Conservation (phyloP, 2,113 vertebrate species). For the Poeciliopsis occidentalis region DNA sequence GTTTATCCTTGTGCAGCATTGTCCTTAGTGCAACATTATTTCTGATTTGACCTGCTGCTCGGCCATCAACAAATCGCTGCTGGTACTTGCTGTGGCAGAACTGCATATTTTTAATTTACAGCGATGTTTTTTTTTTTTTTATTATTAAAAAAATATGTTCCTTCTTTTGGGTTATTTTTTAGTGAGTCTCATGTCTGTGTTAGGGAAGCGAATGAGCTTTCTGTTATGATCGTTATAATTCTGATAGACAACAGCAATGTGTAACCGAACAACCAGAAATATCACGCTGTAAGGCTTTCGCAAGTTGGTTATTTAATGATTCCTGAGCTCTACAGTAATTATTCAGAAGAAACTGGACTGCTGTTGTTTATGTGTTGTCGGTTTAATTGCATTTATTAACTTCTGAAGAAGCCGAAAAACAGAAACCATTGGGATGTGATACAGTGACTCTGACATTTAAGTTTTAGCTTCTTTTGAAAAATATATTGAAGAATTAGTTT, state of each 20-base stretch:
- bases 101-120: not conserved
- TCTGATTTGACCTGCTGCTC: not conserved
- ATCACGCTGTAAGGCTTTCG: conserved; percentile 4
- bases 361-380: conserved; percentile 1
- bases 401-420: not conserved
- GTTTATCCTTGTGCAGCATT: too few species aligned
- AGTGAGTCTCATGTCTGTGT: too few species aligned
- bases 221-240: not conserved
- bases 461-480: not conserved
- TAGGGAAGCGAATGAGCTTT: not conserved
- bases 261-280: not conserved
- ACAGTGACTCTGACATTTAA: not conserved
- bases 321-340: conserved; percentile 8
- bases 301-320: conserved; percentile 11
- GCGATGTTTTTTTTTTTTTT: not conserved
- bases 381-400: not conserved
- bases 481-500: not conserved
- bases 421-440: not conserved
- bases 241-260: not conserved
- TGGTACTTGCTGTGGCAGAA: not conserved
- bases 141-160: not conserved
- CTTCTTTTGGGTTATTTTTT: too few species aligned
- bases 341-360: conserved; percentile 14
- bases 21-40: too few species aligned
- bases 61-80: not conserved